Percentiles rank a stretch among this genome's conserved stretches.
Conservation (phyloP, 2,113 vertebrate genomes). For the Apeltes quadracus region DNA sequence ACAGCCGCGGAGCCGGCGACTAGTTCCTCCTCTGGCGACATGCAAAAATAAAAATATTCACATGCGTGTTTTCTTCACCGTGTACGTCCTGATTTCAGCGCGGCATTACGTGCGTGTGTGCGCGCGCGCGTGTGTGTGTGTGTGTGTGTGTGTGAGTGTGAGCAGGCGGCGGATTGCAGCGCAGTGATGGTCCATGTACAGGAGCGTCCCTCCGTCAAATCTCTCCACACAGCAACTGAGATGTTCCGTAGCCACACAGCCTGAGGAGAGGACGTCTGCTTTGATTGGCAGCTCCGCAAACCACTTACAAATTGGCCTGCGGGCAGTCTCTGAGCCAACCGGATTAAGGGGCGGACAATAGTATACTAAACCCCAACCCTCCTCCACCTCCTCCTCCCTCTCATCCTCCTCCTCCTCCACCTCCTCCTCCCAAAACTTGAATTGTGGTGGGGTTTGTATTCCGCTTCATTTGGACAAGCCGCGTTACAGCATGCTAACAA, state of each 20-base stretch:
- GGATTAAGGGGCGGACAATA: conserved; percentile 78
- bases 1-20: conserved; percentile 79
- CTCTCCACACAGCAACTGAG: conserved; percentile 83
- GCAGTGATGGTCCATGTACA: conserved; percentile 74
- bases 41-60: conserved; percentile 70
- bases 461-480: conserved; percentile 42
- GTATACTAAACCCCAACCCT: conserved; percentile 48
- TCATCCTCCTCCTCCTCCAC: neutral
- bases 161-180: conserved; percentile 61
- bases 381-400: conserved; percentile 2
- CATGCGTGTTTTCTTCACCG: conserved; percentile 62
- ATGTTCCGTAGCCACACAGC: conserved; percentile 71
- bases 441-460: conserved; percentile 33
- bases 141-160: neutral
- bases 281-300: conserved; percentile 80
- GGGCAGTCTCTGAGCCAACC: conserved; percentile 77
- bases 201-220: conserved; percentile 80
- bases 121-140: conserved; percentile 18
- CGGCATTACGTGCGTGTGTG: neutral
- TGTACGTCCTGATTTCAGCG: conserved; percentile 53
- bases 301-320: conserved; percentile 76
- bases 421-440: conserved; percentile 58
- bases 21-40: conserved; percentile 77
- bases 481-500: conserved; percentile 44
- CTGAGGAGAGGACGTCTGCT: conserved; percentile 76